Evolutionary conservation across 1,140 invertebrate genomes (phyloP).

Genomic region (Bombus balteatus): DNA sequence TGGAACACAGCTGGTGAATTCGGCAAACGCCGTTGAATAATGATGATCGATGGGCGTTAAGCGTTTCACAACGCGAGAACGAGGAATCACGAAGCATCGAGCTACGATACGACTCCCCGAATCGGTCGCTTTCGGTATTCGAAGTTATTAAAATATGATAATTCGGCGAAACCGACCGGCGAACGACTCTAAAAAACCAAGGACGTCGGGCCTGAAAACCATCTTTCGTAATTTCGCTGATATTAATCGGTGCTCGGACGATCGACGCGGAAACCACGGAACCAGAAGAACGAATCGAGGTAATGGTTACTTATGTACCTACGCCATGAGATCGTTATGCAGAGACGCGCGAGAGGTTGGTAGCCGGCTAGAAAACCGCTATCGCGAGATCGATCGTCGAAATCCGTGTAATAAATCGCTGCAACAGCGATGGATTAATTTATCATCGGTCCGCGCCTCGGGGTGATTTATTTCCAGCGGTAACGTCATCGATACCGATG

Average conservation of each 20-base stretch:
- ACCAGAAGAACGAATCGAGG: not conserved
- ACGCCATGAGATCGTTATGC: not conserved
- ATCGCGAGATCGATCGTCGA: constrained; percentile 40
- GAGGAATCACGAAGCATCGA: constrained; percentile 44
- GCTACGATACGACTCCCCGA: not conserved
- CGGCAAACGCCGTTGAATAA: constrained; percentile 65
- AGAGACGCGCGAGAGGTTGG: not conserved
- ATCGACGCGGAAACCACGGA: not conserved
- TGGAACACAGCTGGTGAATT: constrained; percentile 50
- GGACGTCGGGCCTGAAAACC: not conserved
- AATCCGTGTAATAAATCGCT: constrained; percentile 47
- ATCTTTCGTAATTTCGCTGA: not conserved
- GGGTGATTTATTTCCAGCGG: constrained; percentile 49
- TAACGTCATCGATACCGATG: constrained; percentile 54
- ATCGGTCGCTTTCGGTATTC: not conserved
- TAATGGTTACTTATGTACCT: not conserved
- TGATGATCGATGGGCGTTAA: constrained; percentile 68
- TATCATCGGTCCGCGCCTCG: constrained; percentile 42
- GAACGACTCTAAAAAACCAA: not conserved
- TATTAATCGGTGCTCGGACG: not conserved
- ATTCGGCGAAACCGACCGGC: constrained; percentile 15
- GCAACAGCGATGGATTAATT: constrained; percentile 42
- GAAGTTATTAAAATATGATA: constrained; percentile 63
- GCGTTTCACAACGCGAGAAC: constrained; percentile 50
- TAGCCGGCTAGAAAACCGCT: constrained; percentile 8